phyloP scores from a whole-genome alignment of 92 coral and sea anemone genomes.

The Anthopleura xanthogrammica region DNA sequence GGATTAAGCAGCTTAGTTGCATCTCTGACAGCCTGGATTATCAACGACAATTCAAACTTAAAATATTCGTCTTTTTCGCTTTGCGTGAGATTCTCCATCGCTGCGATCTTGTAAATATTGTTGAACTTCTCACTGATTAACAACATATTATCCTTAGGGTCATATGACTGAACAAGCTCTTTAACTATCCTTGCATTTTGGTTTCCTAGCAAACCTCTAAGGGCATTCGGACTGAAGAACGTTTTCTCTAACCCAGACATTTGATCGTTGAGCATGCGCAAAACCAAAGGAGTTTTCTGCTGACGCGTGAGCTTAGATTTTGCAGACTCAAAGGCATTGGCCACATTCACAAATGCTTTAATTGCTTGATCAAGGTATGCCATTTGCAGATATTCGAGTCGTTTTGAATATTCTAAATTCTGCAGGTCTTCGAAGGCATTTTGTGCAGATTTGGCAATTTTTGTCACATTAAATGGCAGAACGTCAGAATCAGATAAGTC shows the following conservation, averaged over 20 bases:
- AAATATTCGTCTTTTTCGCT: too few species aligned
- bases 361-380: slow-evolving; percentile 29
- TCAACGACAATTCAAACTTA: too few species aligned
- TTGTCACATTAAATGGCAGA: slow-evolving; percentile 65
- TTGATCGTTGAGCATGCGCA: slow-evolving; percentile 82
- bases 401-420: neutral
- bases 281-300: slow-evolving; percentile 23
- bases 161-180: too few species aligned
- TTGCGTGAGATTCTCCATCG: slow-evolving; percentile 9
- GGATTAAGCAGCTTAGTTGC: too few species aligned
- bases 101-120: slow-evolving; percentile 41
- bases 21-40: too few species aligned
- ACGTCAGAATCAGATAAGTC: slow-evolving; percentile 63
- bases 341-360: slow-evolving; percentile 34
- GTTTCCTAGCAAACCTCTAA: neutral
- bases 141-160: too few species aligned
- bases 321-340: slow-evolving; percentile 45
- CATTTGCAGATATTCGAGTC: neutral
- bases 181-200: too few species aligned
- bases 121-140: neutral
- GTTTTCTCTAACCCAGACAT: slow-evolving; percentile 69
- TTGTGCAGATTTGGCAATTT: slow-evolving; percentile 42
- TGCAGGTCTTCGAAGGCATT: slow-evolving; percentile 24
- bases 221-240: slow-evolving; percentile 51
- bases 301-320: slow-evolving; percentile 22